Conservation (phyloP, 2,113 vertebrate species). For the Gyps fulvus region DNA sequence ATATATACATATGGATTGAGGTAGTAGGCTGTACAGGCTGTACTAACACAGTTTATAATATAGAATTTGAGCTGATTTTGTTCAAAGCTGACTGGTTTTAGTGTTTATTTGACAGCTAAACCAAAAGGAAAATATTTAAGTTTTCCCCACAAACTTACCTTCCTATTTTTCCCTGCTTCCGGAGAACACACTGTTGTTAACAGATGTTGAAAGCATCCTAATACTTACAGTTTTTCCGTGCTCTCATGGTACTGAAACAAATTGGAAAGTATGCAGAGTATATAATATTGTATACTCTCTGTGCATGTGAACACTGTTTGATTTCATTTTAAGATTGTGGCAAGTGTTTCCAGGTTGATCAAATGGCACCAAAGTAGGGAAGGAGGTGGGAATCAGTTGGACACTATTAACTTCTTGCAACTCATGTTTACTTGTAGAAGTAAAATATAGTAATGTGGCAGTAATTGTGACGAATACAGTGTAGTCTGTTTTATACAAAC, state of each 20-base stretch:
- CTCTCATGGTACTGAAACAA: not conserved
- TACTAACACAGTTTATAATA: not conserved
- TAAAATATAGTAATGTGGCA: not conserved
- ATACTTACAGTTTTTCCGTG: not conserved
- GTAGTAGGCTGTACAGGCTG: not conserved
- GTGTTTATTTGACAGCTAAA: not conserved
- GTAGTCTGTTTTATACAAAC: not conserved
- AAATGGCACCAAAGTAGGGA: not conserved
- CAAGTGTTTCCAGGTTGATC: not conserved
- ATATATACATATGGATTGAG: not conserved
- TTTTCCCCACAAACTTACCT: not conserved
- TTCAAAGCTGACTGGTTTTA: not conserved
- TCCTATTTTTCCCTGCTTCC: not conserved
- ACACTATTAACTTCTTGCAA: not conserved
- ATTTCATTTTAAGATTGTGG: not conserved
- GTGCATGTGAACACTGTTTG: not conserved
- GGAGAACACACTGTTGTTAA: not conserved
- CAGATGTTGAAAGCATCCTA: not conserved
- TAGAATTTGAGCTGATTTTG: not conserved
- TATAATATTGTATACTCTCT: not conserved
- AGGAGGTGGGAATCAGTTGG: not conserved
- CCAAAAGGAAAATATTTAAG: not conserved
- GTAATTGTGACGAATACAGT: not conserved
- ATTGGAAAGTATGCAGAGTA: not conserved
- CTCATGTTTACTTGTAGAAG: not conserved